Base-by-base conservation (phyloP, 2,888 invertebrate species). In the Bugulina stolonifera region DNA sequence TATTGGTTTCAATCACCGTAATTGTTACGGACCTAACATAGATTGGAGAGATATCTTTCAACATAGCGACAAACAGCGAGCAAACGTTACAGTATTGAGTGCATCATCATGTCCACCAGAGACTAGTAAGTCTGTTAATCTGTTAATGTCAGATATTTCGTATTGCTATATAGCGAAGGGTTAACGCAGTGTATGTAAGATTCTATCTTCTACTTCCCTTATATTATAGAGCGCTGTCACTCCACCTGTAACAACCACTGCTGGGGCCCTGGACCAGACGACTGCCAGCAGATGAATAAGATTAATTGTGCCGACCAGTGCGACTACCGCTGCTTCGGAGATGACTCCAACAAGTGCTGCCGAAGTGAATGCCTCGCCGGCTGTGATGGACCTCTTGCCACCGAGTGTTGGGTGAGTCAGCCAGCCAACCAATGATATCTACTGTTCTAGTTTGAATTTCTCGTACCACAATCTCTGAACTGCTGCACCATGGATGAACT, bases 331-430 rank as follows among this genome's bases (percentile, higher is more conserved):
- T 70, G 70, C 43, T 70, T 10, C 29, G 70, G 70, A 3, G 3
- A 10, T 5, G 70, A 23, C 25, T 29, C 70, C 29, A 70, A 70
- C 18, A 2, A 43, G 5, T 70, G 70, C 43, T 70, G 70, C 29
- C 35, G 32, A 2, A n/a, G 54, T 14, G n/a, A 5, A n/a, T 70
- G 70, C 23, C 52, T 54, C 3, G 70, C 70, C 3, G 70, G 70
- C 5, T 70, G 70, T 32, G 18, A 35, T 14, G 54, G 54, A 2
- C 52, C 70, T 2, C 3, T 5, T 2, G 54, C 34, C 18, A 70
- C 52, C 5, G 35, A 70, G 2, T 70, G 70, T 54, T 70, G 70
- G 70, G 70, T 70, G 29, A 43, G 29, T n/a, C n/a, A n/a, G n/a
- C n/a, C n/a, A n/a, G n/a, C n/a, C n/a, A n/a, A n/a, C n/a, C n/a